These are phyloP conservation scores for Endomychus coccineus DNA, from an alignment of 2,888 invertebrate species.

Conservation along the genomic window DNA sequence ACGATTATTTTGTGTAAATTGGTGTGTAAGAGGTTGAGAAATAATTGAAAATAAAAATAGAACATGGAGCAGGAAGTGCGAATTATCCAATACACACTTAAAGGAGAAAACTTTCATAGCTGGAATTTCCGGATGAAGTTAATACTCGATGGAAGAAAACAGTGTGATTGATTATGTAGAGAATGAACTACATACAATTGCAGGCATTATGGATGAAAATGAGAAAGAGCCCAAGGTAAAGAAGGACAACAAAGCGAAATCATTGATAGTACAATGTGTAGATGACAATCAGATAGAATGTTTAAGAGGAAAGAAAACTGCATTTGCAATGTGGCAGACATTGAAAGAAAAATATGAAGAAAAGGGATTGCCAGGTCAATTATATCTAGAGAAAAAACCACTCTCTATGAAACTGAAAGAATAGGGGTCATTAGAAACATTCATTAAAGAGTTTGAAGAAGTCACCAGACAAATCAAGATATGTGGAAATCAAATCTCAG, in stretches of 20 bases:
- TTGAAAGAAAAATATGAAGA: slow-evolving; percentile 10
- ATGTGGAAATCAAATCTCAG: slow-evolving; percentile 7
- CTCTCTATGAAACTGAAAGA: slow-evolving; percentile 13
- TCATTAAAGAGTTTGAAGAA: slow-evolving; percentile 11
- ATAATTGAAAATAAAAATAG: too few species aligned
- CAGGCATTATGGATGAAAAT: slow-evolving; percentile 1
- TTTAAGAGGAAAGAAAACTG: slow-evolving; percentile 10
- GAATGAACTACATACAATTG: neutral
- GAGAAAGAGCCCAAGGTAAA: neutral
- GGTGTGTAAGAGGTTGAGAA: too few species aligned
- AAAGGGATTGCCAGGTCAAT: slow-evolving; percentile 10
- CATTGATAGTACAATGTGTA: slow-evolving; percentile 9
- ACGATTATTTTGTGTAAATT: too few species aligned
- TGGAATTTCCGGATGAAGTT: slow-evolving; percentile 13
- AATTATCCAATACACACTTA: too few species aligned
- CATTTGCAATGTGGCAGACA: slow-evolving; percentile 10
- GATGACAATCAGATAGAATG: slow-evolving; percentile 10
- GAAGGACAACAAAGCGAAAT: slow-evolving; percentile 9
- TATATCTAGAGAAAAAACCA: slow-evolving; percentile 11
- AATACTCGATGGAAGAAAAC: slow-evolving; percentile 8
- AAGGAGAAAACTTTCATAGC: slow-evolving; percentile 6
- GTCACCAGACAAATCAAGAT: slow-evolving; percentile 9
- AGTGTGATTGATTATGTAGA: neutral
- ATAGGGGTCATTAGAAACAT: slow-evolving; percentile 8
- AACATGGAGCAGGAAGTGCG: too few species aligned